Evolutionary conservation across 2,888 invertebrate species (phyloP).

Genomic region (Chorisops tibialis): DNA sequence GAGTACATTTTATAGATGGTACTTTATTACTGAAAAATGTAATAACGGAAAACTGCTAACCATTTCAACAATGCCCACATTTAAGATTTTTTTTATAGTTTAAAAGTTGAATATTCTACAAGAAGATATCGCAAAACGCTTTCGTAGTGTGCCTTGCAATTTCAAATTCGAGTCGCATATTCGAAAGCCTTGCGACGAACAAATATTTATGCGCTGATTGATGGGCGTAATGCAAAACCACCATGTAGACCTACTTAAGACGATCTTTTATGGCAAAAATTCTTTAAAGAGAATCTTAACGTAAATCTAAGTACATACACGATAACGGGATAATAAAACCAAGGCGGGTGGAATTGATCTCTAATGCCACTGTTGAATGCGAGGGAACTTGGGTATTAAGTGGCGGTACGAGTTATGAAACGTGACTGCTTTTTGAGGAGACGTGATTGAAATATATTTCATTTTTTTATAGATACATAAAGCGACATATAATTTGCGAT

Average conservation of each 20-base stretch:
- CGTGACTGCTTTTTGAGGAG: neutral
- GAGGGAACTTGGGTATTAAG: neutral
- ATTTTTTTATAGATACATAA: neutral
- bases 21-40: too few species aligned
- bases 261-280: neutral
- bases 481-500: too few species aligned
- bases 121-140: neutral
- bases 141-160: neutral
- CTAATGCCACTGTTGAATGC: neutral
- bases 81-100: neutral
- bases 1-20: too few species aligned
- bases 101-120: neutral
- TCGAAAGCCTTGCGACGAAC: neutral
- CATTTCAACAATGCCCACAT: neutral
- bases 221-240: neutral
- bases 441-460: constrained; percentile 14
- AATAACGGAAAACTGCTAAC: too few species aligned
- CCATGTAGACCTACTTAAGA: neutral
- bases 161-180: neutral
- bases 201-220: constrained; percentile 6
- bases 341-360: too few species aligned
- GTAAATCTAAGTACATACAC: neutral
- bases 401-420: neutral
- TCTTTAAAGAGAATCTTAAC: too few species aligned
- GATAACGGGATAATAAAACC: constrained; percentile 7